Conservation (phyloP, 2,888 invertebrate genomes). For the Morinoia aosen region DNA sequence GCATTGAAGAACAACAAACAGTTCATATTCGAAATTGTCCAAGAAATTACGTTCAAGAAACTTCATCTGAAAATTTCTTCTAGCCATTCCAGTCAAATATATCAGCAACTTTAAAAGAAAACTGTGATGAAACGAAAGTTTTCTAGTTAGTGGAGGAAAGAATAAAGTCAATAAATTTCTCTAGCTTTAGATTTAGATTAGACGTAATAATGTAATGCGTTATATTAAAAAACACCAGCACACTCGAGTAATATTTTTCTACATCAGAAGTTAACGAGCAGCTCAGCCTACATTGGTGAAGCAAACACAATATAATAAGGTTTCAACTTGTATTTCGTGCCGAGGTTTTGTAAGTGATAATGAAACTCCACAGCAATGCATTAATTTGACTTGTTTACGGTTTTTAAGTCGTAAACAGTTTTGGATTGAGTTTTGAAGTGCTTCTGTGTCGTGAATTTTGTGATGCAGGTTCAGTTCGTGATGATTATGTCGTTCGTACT, state of each 20-base stretch:
- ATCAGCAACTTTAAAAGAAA: too few relatives aligned
- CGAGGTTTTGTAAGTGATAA: not conserved
- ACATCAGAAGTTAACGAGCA: not conserved
- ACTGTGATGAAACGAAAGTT: not conserved
- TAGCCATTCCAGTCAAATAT: too few relatives aligned
- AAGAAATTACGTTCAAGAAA: not conserved
- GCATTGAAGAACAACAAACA: not conserved
- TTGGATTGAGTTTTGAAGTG: not conserved
- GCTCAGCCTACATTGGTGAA: not conserved
- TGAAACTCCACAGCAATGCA: not conserved
- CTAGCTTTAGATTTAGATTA: not conserved
- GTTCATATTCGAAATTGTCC: not conserved
- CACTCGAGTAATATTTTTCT: not conserved
- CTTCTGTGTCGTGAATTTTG: not conserved
- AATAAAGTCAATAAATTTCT: not conserved
- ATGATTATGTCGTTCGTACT: not conserved
- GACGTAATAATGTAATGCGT: not conserved
- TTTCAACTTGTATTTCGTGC: not conserved
- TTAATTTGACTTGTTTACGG: not conserved
- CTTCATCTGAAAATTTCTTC: too few relatives aligned
- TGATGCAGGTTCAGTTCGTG: not conserved
- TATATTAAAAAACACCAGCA: not conserved
- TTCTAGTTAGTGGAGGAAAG: not conserved
- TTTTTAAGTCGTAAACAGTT: not conserved
- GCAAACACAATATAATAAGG: not conserved